These are phyloP conservation scores for Sinella curviseta DNA, from an alignment of 1,140 invertebrate species.

Conservation along the genomic window DNA sequence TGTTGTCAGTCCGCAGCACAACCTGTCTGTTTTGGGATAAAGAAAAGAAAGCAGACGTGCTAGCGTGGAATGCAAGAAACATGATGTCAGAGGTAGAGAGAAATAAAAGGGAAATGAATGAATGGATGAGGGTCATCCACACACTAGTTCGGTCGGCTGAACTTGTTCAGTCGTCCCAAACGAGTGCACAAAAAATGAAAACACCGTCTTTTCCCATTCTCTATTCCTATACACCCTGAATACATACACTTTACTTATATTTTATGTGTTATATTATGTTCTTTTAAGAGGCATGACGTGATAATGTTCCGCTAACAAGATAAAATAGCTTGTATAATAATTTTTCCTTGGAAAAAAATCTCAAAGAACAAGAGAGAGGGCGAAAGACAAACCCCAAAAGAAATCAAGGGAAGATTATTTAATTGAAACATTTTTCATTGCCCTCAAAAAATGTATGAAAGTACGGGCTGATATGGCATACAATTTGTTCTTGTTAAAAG, in stretches of 20 bases:
- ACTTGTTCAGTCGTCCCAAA: neutral
- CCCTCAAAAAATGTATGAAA: conserved; percentile 10
- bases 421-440: conserved; percentile 51
- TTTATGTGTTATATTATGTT: neutral
- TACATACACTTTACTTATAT: neutral
- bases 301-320: conserved; percentile 22
- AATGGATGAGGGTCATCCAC: neutral
- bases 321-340: conserved; percentile 27
- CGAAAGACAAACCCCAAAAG: conserved; percentile 46
- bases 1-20: neutral
- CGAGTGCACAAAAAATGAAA: neutral
- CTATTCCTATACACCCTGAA: no score
- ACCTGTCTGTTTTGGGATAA: neutral
- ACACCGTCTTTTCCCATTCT: neutral
- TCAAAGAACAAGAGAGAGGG: conserved; percentile 8
- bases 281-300: neutral
- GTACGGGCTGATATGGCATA: neutral
- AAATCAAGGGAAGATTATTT: conserved; percentile 50
- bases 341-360: conserved; percentile 12
- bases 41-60: neutral
- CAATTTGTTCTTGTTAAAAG: neutral
- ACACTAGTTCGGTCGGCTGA: neutral
- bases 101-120: neutral
- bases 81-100: neutral
- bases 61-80: neutral